Percentiles rank a stretch among this genome's conserved stretches.
Evolutionary conservation across 2,888 invertebrate genomes (phyloP).

Genomic region (Slavum lentiscoides): DNA sequence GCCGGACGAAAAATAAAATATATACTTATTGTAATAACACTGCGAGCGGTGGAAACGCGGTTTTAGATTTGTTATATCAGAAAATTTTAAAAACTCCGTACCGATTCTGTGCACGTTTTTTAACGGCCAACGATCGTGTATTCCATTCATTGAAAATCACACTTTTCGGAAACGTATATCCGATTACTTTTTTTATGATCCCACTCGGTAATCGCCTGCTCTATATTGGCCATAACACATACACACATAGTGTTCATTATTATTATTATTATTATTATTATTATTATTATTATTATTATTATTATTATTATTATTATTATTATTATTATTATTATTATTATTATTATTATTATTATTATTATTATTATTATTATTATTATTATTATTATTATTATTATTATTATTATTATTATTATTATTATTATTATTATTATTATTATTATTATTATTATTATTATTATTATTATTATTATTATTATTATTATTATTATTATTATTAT

Average conservation of each 20-base stretch:
- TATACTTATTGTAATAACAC: background rate
- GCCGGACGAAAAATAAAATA: background rate
- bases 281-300: no score
- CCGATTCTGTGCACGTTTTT: constrained; percentile 23
- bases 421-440: no score
- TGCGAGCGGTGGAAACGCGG: background rate
- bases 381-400: no score
- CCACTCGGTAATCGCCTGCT: background rate
- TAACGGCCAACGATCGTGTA: background rate
- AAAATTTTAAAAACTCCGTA: background rate
- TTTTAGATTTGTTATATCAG: constrained; percentile 32
- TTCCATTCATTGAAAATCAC: constrained; percentile 15
- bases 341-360: no score
- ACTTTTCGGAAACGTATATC: background rate
- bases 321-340: no score
- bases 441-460: no score
- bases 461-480: no score
- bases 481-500: no score
- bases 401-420: no score
- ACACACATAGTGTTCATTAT: background rate
- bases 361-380: no score
- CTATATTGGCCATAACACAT: background rate
- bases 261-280: background rate
- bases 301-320: no score
- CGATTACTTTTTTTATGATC: constrained; percentile 2